Percentiles rank a stretch among this genome's conserved stretches.
phyloP scores from a whole-genome alignment of 2,113 vertebrate species.

The Nycticorax nycticorax region DNA sequence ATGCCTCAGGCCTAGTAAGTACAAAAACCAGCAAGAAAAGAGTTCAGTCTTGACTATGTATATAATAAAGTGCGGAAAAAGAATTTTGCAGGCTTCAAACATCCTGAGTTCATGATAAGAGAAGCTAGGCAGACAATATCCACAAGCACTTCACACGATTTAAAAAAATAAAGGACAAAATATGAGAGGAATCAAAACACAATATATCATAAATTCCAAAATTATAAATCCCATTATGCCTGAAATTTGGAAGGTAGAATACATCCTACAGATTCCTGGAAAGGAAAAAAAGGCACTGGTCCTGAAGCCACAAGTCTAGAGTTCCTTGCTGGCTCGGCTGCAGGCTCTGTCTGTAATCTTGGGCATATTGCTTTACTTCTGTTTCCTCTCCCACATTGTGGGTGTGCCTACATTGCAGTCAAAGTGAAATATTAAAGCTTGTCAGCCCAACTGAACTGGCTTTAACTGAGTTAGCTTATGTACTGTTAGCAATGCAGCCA shows the following conservation, averaged over 20 bases:
- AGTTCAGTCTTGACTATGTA: neutral
- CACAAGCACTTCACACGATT: neutral
- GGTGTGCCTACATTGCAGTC: slow-evolving; percentile 14
- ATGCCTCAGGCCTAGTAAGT: neutral
- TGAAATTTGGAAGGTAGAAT: neutral
- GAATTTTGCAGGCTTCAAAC: neutral
- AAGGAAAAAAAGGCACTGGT: neutral
- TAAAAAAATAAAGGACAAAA: neutral
- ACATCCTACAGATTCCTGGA: slow-evolving; percentile 9
- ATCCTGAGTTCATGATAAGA: neutral
- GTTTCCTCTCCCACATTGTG: slow-evolving; percentile 11
- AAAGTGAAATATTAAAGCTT: neutral
- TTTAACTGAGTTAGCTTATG: neutral
- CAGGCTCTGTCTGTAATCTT: neutral
- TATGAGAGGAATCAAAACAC: neutral
- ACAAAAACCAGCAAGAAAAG: neutral
- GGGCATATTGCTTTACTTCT: slow-evolving; percentile 52
- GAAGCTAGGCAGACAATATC: neutral
- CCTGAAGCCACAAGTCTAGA: neutral
- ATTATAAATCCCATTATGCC: neutral
- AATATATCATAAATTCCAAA: neutral
- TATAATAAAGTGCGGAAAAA: neutral
- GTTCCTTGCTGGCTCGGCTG: neutral
- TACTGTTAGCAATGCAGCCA: neutral
- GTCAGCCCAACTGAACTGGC: neutral